Evolutionary conservation across 2,797 vertebrate species (phyloP), one percentile per base, ranked within the genome.

Genomic region (Cirrhinus molitorella): DNA sequence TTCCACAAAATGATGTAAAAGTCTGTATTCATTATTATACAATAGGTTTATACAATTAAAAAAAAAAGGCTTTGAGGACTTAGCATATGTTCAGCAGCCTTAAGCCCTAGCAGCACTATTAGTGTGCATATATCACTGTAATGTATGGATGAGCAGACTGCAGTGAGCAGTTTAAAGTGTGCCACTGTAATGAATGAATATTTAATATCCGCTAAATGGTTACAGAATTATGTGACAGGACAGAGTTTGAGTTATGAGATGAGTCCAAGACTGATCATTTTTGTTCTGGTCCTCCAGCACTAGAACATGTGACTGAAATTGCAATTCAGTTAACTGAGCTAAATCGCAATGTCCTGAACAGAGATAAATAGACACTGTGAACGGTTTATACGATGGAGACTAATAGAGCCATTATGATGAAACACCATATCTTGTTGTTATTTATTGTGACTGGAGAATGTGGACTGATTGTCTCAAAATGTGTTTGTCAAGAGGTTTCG

Each of bases 331-430:
- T 83, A 68, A 61, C 40, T 11, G 21, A 70, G 40, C 63, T 19
- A 75, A 65, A 67, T 23, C 17, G 17, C 7, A 23, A 53, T 68
- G 63, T 76, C 25, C 28, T 71, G 53, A 77, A 77, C 28, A 37
- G 65, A 78, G 51, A 78, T n/a, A 51, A 37, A 47, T 28, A 51
- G 49, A 57, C 25, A 70, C 16, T 25, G 65, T 4, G 21, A 61
- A n/a, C 74, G 21, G 40, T 68, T 61, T 78, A 61, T 71, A 8
- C 49, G 53, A 49, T 51, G n/a, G 2, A 78, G 45, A 78, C 82
- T 83, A 71, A 83, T 70, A 61, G 55, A 73, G 82, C n/a, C n/a
- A 63, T 83, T 78, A 59, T 63, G 82, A 76, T 76, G 19, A 76
- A 76, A 31, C 51, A 17, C 47, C 14, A 67, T n/a, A 68, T 78